A percentile compares a stretch with the other conserved stretches of the same genome.
Conservation (phyloP, 2,888 invertebrate species). For the Opisthograptis luteolata region DNA sequence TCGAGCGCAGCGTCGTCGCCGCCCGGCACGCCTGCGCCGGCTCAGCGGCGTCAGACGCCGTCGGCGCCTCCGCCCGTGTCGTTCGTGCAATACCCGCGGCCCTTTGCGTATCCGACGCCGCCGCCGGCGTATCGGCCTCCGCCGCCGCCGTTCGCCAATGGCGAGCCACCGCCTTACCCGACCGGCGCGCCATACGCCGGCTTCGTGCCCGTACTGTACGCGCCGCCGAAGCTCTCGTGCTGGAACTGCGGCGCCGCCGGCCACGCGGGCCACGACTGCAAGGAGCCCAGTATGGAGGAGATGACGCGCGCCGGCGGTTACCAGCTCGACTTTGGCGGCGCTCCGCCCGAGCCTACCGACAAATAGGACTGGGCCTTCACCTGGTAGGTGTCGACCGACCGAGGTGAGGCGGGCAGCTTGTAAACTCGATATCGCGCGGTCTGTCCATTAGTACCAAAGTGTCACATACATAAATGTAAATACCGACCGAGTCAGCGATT, state of each 20-base stretch:
- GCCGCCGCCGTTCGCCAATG: conserved; percentile 76
- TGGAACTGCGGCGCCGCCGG: conserved; percentile 96
- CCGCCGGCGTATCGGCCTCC: conserved; percentile 73
- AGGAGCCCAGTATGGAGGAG: conserved; percentile 96
- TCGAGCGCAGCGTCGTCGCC: conserved; percentile 73
- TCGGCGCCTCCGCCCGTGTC: conserved; percentile 58
- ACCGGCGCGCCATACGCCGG: conserved; percentile 73
- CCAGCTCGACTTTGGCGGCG: conserved; percentile 86
- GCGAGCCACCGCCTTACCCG: conserved; percentile 74
- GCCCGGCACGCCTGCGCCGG: conserved; percentile 69
- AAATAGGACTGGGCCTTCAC: conserved; percentile 57
- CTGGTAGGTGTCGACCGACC: conserved; percentile 31
- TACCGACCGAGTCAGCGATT: conserved; percentile 33
- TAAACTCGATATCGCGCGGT: conserved; percentile 38
- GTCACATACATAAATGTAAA: conserved; percentile 50
- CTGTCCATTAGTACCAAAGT: conserved; percentile 55
- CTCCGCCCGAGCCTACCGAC: conserved; percentile 71
- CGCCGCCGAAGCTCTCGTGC: conserved; percentile 89
- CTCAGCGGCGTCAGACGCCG: conserved; percentile 56
- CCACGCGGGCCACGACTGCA: conserved; percentile 94
- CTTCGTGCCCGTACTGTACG: conserved; percentile 81
- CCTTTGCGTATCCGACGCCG: conserved; percentile 71
- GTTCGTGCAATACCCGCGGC: conserved; percentile 67
- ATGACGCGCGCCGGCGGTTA: conserved; percentile 90
- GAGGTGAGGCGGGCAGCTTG: conserved; percentile 34